A percentile compares a stretch with the other conserved stretches of the same genome.
These are phyloP conservation scores for Meloe dianella DNA, from an alignment of 2,888 invertebrate species.

Conservation along the genomic window DNA sequence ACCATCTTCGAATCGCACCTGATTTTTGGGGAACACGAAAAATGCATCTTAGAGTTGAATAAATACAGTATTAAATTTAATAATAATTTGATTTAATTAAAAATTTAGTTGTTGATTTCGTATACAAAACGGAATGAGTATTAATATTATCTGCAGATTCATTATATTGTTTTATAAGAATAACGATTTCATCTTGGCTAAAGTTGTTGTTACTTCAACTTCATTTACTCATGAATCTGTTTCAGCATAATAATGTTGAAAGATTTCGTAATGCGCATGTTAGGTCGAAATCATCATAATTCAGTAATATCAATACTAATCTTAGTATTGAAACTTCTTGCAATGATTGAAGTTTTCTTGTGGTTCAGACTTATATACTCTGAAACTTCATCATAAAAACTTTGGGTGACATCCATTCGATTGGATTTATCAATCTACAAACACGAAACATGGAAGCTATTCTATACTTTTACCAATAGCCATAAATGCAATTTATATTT, in stretches of 20 bases:
- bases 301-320: constrained; percentile 16
- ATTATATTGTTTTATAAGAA: not conserved
- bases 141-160: not conserved
- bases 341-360: constrained; percentile 13
- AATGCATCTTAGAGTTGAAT: too few species aligned
- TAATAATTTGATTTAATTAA: not conserved
- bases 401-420: not conserved
- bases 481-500: not conserved
- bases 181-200: not conserved
- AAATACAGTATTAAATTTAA: too few species aligned
- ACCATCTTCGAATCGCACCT: too few species aligned
- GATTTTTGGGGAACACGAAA: too few species aligned
- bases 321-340: constrained; percentile 16
- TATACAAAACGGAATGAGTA: too few species aligned
- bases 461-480: not conserved
- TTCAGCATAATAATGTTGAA: not conserved
- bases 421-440: constrained; percentile 4
- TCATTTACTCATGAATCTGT: constrained; percentile 2
- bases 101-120: too few species aligned
- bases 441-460: not conserved
- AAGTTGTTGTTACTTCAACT: not conserved
- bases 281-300: not conserved
- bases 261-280: not conserved
- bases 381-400: constrained; percentile 13
- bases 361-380: not conserved